Percentiles rank a stretch among this genome's conserved stretches.
phyloP scores from a whole-genome alignment of 2,113 vertebrate species.

The Archilochus colubris region DNA sequence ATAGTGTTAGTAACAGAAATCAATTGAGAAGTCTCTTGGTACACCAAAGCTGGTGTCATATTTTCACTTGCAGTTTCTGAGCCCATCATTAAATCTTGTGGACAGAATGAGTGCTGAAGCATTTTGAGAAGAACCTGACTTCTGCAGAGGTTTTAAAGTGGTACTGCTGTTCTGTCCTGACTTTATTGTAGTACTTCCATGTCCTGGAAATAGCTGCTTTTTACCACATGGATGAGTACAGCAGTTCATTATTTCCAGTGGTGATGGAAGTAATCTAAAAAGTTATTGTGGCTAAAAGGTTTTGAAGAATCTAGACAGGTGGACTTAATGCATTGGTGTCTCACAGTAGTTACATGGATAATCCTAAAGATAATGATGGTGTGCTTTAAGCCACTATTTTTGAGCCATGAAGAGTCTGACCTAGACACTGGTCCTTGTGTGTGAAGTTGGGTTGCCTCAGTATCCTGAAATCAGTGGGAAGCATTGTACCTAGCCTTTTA shows the following conservation, averaged over 20 bases:
- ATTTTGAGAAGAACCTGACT: not conserved
- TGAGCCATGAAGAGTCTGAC: not conserved
- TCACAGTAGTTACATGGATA: not conserved
- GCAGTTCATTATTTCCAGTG: not conserved
- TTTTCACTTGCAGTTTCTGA: not conserved
- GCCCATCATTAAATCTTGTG: not conserved
- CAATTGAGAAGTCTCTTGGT: not conserved
- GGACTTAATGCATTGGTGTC: not conserved
- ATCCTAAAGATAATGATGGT: not conserved
- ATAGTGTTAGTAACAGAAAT: not conserved
- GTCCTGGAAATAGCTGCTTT: not conserved
- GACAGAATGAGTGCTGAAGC: not conserved
- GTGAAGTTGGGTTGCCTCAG: not conserved
- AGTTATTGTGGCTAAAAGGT: not conserved
- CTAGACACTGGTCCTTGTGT: not conserved
- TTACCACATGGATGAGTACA: not conserved
- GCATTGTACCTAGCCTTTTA: not conserved
- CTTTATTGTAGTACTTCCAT: not conserved
- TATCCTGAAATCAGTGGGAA: not conserved
- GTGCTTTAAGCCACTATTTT: not conserved
- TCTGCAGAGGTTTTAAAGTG: fast-evolving
- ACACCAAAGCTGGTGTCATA: not conserved
- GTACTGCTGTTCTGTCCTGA: not conserved
- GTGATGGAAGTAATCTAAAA: not conserved
- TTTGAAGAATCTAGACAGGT: not conserved